Conservation (phyloP, 1,140 invertebrate genomes). For the Melanaphis sacchari region DNA sequence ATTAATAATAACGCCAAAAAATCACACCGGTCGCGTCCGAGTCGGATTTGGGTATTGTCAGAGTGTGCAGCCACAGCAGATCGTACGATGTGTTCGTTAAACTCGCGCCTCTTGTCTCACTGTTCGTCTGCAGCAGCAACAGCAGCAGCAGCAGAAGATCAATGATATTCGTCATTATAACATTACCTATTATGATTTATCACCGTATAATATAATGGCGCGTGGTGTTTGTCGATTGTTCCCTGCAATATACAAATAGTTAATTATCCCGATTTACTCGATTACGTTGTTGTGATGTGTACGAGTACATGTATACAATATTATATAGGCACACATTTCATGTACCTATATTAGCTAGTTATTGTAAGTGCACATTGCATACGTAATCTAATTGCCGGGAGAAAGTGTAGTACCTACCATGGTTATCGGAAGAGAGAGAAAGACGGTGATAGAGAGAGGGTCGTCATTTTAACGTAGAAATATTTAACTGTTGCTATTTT, state of each 20-base stretch:
- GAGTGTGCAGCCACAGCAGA: not conserved
- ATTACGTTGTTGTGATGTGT: not conserved
- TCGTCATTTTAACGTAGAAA: not conserved
- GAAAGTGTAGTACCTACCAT: conserved; percentile 45
- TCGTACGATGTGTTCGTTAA: too few relatives aligned
- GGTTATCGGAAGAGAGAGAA: not conserved
- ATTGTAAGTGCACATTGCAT: not conserved
- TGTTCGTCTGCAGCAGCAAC: not conserved
- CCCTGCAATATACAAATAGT: not conserved
- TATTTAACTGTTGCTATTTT: conserved; percentile 37
- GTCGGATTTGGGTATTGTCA: conserved; percentile 55
- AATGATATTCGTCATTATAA: not conserved
- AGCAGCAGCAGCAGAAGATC: not conserved
- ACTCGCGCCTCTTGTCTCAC: too few relatives aligned
- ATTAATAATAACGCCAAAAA: conserved; percentile 53
- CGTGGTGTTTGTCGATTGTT: not conserved
- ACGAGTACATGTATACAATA: not conserved
- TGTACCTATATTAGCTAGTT: not conserved
- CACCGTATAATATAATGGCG: not conserved
- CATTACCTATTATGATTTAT: not conserved
- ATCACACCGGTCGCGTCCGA: conserved; percentile 47
- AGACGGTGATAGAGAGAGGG: not conserved
- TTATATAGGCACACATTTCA: not conserved
- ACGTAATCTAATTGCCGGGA: conserved; percentile 55
- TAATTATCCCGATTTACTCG: conserved; percentile 21